Base-by-base conservation (phyloP, 92 coral and sea anemone species). In the Diadumene lineata region DNA sequence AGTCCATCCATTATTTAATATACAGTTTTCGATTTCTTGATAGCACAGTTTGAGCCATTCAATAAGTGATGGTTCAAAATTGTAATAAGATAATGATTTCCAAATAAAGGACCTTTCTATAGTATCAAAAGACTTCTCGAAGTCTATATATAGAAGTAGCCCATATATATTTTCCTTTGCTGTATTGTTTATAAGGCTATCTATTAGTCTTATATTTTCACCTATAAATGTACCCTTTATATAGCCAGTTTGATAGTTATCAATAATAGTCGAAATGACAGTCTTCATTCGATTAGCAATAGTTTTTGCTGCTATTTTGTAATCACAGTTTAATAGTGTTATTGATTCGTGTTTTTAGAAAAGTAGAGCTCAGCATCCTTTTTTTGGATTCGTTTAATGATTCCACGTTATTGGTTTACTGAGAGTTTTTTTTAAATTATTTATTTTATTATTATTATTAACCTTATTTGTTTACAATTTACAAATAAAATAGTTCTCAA, bases 271-370 rank as follows among this genome's bases (percentile, higher is more conserved):
- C 53, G 80, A 79, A 0, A 80, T 31, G 21, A 73, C 72, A 16
- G 29, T 73, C 66, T 81, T 74, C 24, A 81, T 31, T 10, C 87
- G 25, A 44, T 68, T 76, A 19, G 74, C 70, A 56, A 76, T 48
- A 26, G 77, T 63, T 50, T 77, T 77, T 19, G 82, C 73, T 31
- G 30, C 74, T 23, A 83, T 69, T 65, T 83, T 83, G 50, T 76
- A 76, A 43, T 82, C 87, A 60, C 82, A 75, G 70, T 76, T 82
- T 8, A 68, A 31, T 17, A 82, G 56, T 21, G 82, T 31, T 1
- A 83, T 69, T 17, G 77, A 38, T 60, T 31, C 82, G 77, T 75
- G 78, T 77, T 83, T 70, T 64, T 83, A 64, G 60, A 51, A 76
- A 32, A 70, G 56, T 51, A 77, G 23, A 77, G 86, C 34, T 83